phyloP scores from a whole-genome alignment of 2,113 vertebrate genomes.

The Trachemys scripta region DNA sequence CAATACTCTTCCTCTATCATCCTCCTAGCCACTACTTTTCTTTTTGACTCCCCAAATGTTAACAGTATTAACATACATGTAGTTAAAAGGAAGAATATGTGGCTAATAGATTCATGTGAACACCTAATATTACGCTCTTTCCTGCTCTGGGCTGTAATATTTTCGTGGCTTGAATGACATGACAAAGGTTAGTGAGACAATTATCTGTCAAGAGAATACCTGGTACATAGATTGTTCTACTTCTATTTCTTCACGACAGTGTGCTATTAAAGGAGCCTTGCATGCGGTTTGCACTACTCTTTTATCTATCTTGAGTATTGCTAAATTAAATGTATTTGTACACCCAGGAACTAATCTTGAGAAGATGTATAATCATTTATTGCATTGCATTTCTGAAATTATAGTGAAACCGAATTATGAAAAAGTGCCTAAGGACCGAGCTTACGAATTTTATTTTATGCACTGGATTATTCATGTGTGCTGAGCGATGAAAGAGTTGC shows the following conservation, averaged over 20 bases:
- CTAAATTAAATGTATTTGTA: neutral
- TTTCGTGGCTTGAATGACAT: neutral
- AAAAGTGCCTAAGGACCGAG: constrained; percentile 28
- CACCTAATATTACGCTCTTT: neutral
- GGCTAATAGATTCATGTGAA: neutral
- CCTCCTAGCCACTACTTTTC: neutral
- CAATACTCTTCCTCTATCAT: neutral
- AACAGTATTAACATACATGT: neutral
- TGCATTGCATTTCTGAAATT: neutral
- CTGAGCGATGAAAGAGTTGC: constrained; percentile 14
- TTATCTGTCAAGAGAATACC: neutral
- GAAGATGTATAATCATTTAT: neutral
- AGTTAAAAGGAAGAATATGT: neutral
- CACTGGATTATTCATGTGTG: neutral
- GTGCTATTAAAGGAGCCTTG: neutral
- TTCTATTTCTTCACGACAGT: neutral
- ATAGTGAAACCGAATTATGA: neutral
- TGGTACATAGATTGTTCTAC: neutral
- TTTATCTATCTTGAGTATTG: neutral
- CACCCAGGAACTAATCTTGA: neutral
- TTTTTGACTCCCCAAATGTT: neutral
- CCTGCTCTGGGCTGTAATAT: neutral
- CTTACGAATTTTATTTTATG: neutral
- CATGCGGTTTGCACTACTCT: neutral
- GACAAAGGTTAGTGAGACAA: neutral